These are phyloP conservation scores for Metellina segmentata DNA, from an alignment of 2,888 invertebrate genomes.

Conservation along the genomic window DNA sequence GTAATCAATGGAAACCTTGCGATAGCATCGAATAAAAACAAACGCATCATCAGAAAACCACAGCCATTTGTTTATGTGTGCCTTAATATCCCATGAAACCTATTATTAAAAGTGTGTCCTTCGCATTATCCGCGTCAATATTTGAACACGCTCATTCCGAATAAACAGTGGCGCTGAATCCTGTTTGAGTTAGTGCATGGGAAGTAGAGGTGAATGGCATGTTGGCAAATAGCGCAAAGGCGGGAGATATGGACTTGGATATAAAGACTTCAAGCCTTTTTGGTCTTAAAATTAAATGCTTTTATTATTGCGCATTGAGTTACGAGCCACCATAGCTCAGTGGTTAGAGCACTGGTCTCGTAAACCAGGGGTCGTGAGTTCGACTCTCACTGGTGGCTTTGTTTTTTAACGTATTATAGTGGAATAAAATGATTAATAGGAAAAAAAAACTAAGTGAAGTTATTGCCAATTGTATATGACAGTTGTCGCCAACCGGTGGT, in stretches of 20 bases:
- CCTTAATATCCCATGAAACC: neutral
- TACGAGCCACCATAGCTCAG: conserved; percentile 30
- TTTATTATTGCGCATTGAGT: neutral
- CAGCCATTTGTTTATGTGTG: neutral
- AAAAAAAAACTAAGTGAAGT: no score
- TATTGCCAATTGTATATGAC: no score
- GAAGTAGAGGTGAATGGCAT: conserved; percentile 21
- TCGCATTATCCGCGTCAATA: neutral
- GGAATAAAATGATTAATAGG: no score
- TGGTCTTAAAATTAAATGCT: neutral
- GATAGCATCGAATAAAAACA: no score
- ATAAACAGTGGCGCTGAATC: conserved; percentile 1
- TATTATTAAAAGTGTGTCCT: neutral
- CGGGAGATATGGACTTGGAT: neutral
- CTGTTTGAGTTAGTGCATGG: neutral
- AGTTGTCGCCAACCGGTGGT: no score
- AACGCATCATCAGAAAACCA: no score
- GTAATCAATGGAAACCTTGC: no score
- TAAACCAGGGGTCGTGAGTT: no score
- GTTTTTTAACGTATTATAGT: no score
- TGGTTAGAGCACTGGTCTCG: neutral
- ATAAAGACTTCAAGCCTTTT: neutral
- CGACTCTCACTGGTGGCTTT: conserved; percentile 3
- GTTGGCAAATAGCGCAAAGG: neutral
- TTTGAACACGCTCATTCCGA: neutral